A percentile compares a stretch with the other conserved stretches of the same genome.
These are phyloP conservation scores for Rhizoglyphus robini DNA, from an alignment of 1,140 invertebrate species.

Conservation along the genomic window DNA sequence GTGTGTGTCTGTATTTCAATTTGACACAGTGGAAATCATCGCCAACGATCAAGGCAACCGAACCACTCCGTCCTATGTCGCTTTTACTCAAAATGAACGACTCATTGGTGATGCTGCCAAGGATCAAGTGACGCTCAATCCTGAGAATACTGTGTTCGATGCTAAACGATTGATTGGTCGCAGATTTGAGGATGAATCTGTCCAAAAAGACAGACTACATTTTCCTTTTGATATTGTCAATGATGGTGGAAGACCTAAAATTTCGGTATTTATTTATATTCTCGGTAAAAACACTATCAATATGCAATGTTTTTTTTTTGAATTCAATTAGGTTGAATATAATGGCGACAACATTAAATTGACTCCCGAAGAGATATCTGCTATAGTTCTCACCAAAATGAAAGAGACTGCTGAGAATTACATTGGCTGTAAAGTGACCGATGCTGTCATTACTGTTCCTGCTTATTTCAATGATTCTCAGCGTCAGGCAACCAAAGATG, in stretches of 20 bases:
- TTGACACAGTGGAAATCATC: constrained; percentile 93
- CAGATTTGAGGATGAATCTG: constrained; percentile 72
- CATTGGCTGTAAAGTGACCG: constrained; percentile 66
- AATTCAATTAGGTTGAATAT: constrained; percentile 31
- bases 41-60: constrained; percentile 37
- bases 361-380: constrained; percentile 43
- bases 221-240: constrained; percentile 87
- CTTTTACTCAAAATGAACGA: constrained; percentile 58
- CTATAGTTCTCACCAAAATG: constrained; percentile 61
- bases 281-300: too few relatives aligned
- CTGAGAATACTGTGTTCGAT: constrained; percentile 52
- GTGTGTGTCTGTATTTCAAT: constrained; percentile 56
- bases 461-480: constrained; percentile 63
- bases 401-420: constrained; percentile 86
- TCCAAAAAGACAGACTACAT: constrained; percentile 89
- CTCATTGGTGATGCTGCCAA: constrained; percentile 93
- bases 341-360: constrained; percentile 44
- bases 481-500: constrained; percentile 72
- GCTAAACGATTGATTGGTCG: constrained; percentile 59
- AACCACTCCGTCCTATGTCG: constrained; percentile 43
- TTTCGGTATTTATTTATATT: constrained; percentile 75
- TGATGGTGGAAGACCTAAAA: constrained; percentile 66
- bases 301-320: too few relatives aligned
- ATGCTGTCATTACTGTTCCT: constrained; percentile 80
- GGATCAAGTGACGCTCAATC: constrained; percentile 87